Conservation (phyloP, 2,797 vertebrate genomes). For the Margarornis squamiger region DNA sequence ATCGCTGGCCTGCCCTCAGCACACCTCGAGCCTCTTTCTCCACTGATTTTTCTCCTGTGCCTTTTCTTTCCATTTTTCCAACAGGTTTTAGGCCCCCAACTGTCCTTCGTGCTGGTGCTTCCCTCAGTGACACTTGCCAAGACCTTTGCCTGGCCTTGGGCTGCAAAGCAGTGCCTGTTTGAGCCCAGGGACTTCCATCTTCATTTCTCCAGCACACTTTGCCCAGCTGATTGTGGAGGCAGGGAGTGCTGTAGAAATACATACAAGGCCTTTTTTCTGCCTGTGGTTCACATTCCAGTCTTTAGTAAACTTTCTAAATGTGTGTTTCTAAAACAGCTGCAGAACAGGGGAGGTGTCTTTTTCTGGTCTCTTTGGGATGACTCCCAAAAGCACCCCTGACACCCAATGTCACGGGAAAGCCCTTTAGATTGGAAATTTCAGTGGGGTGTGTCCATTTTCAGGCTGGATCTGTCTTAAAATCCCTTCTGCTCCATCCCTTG, state of each 20-base stretch:
- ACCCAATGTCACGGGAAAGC: fast-evolving
- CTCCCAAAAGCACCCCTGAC: neutral
- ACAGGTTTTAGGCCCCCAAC: neutral
- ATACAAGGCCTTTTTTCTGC: neutral
- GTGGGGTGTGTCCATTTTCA: neutral
- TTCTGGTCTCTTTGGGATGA: neutral
- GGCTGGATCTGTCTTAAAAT: neutral
- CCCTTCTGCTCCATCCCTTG: neutral
- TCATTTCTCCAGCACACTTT: neutral
- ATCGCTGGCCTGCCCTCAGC: neutral
- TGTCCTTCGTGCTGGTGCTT: neutral
- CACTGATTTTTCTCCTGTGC: fast-evolving
- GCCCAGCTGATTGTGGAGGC: neutral
- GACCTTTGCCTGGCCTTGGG: neutral
- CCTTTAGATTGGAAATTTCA: neutral
- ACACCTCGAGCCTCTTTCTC: neutral
- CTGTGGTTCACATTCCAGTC: neutral
- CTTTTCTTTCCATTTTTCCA: neutral
- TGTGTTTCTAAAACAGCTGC: neutral
- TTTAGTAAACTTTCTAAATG: neutral
- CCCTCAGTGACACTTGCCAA: neutral
- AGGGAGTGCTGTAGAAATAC: neutral
- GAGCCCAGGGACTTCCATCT: neutral
- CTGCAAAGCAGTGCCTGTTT: neutral
- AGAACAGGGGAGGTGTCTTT: neutral